phyloP scores from a whole-genome alignment of 2,113 vertebrate genomes.

The Nannobrachium achirus region DNA sequence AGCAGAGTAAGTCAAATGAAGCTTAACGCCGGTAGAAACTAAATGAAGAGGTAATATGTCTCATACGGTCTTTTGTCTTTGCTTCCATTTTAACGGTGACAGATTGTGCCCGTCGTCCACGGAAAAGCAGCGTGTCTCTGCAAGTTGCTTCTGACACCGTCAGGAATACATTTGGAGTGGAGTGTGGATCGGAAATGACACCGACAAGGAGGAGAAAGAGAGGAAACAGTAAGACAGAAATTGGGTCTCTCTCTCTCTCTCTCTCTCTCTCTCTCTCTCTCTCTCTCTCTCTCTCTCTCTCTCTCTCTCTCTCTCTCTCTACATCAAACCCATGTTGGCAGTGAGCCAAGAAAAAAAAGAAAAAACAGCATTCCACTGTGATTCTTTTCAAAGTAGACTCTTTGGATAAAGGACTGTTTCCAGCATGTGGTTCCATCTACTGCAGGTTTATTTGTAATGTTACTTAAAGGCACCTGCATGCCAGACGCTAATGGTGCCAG shows the following conservation, averaged over 20 bases:
- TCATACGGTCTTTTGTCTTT: no score
- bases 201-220: slow-evolving; percentile 20
- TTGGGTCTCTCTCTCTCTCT: slow-evolving; percentile 55
- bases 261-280: slow-evolving; percentile 53
- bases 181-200: slow-evolving; percentile 61
- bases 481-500: no score
- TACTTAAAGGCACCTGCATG: no score
- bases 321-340: slow-evolving; percentile 54
- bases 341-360: slow-evolving; percentile 47
- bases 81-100: no score
- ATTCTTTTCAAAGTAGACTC: slow-evolving; percentile 6
- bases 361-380: slow-evolving; percentile 33
- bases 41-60: slow-evolving; percentile 43
- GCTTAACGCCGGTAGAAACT: slow-evolving; percentile 56
- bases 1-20: slow-evolving; percentile 36
- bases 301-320: slow-evolving; percentile 58
- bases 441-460: no score
- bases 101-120: no score
- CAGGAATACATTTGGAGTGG: no score
- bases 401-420: no score
- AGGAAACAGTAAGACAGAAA: slow-evolving; percentile 61
- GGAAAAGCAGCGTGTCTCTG: no score
- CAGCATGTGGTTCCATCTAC: no score
- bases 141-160: no score
- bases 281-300: slow-evolving; percentile 56